Evolutionary conservation across 2,888 invertebrate genomes (phyloP), one percentile per base, ranked within the genome.

Genomic region (Philereme transversata): DNA sequence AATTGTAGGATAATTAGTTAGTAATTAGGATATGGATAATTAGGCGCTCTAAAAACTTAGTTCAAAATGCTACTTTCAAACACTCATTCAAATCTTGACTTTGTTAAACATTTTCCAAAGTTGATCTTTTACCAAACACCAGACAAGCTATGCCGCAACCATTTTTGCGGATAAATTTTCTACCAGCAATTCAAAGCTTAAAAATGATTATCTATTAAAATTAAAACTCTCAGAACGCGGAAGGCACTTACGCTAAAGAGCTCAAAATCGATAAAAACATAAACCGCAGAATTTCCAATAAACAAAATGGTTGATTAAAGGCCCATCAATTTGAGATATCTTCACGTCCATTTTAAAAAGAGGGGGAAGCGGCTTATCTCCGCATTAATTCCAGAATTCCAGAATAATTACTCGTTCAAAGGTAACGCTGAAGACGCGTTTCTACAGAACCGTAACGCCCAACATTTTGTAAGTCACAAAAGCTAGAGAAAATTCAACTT

Each of bases 331-430:
- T 77, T 69, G 68, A 68, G 68, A 78, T 73, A 71, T 73, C 69
- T 60, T 63, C 69, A 74, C 80, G 71, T 77, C 74, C 71, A 72
- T 72, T 77, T 76, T 76, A 70, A 70, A 70, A 70, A 68, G 75
- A 76, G 72, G 71, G 71, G 70, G 75, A 70, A 73, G 72, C 77
- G 77, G 83, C 87, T 89, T 86, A 88, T 87, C 86, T 81, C 77
- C 71, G 83, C 82, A 87, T 87, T 90, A 88, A 90, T 90, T 87
- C 88, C 81, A 81, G 85, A 86, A 87, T 87, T 84, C 82, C 81
- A 70, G 82, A 84, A 86, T 90, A 90, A 91, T 90, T 90, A 91
- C 85, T 82, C 83, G 83, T 85, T 87, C 87, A 88, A 88, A 90
- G 89, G 85, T 83, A 83, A 77, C 68, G 76, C 77, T 75, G 81